Percentiles rank a stretch among this genome's conserved stretches.
Conservation (phyloP, 2,797 vertebrate species). For the Gobio occitaniae region DNA sequence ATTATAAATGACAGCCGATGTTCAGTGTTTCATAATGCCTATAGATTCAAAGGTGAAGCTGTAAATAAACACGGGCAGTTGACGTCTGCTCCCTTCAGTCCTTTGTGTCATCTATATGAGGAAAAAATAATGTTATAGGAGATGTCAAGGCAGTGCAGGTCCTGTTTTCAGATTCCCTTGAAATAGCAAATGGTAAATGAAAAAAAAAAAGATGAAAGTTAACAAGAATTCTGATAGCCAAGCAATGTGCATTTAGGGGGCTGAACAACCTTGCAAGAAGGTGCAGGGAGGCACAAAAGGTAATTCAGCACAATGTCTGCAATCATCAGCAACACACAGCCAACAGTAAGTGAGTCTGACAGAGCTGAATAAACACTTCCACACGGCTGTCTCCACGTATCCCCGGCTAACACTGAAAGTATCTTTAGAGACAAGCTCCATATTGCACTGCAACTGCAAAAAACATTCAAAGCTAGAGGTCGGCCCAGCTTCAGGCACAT, state of each 20-base stretch:
- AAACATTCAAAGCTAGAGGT: slow-evolving; percentile 36
- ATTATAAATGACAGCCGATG: not conserved
- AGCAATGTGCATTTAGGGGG: slow-evolving; percentile 38
- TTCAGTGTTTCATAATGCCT: slow-evolving; percentile 14
- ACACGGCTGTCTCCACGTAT: slow-evolving; percentile 46
- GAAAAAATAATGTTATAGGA: not conserved
- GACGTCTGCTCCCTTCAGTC: not conserved
- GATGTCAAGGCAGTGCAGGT: slow-evolving; percentile 25
- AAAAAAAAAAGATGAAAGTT: slow-evolving; percentile 37
- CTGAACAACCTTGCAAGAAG: slow-evolving; percentile 33
- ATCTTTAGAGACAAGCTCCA: slow-evolving; percentile 48
- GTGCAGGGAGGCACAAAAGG: slow-evolving; percentile 58
- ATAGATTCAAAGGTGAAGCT: slow-evolving; percentile 20
- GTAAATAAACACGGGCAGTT: not conserved
- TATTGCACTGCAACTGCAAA: slow-evolving; percentile 41
- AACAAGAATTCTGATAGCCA: slow-evolving; percentile 49
- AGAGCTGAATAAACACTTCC: slow-evolving; percentile 61
- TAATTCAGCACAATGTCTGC: slow-evolving; percentile 56
- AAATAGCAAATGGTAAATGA: slow-evolving; percentile 20
- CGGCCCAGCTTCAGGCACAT: slow-evolving; percentile 38
- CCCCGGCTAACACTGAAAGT: slow-evolving; percentile 27
- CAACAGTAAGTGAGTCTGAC: slow-evolving; percentile 54
- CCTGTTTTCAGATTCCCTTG: slow-evolving; percentile 19
- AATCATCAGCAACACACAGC: slow-evolving; percentile 41
- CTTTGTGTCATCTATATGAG: not conserved